A percentile compares a stretch with the other conserved stretches of the same genome.
These are phyloP conservation scores for Drosophila simulans DNA, from an alignment of 1,140 invertebrate genomes.

Conservation along the genomic window DNA sequence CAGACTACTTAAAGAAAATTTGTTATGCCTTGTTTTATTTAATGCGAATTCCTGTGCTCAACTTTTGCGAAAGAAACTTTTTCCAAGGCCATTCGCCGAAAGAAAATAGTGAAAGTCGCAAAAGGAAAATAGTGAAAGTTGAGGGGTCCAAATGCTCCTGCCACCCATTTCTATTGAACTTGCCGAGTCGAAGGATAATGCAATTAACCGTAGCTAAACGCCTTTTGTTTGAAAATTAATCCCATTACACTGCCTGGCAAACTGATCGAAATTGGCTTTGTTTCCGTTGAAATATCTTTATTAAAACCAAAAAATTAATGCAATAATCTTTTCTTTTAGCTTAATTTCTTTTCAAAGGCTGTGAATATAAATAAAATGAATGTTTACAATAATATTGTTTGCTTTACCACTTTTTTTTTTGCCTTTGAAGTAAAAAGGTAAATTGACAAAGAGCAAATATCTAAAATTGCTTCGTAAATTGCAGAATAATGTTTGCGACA, in stretches of 20 bases:
- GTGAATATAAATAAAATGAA: too few relatives aligned
- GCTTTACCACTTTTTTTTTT: too few relatives aligned
- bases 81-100: conserved; percentile 47
- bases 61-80: conserved; percentile 70
- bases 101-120: conserved; percentile 54
- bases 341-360: background rate
- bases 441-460: too few relatives aligned
- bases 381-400: too few relatives aligned
- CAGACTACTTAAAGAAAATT: conserved; percentile 68
- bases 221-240: background rate
- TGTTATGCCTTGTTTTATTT: conserved; percentile 57
- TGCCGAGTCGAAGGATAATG: conserved; percentile 1
- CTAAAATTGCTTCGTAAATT: too few relatives aligned
- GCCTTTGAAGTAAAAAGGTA: too few relatives aligned
- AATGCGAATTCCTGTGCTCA: conserved; percentile 60
- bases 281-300: background rate
- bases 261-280: background rate
- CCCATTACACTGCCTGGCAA: background rate
- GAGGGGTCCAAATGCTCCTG: conserved; percentile 3
- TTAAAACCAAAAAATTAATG: background rate
- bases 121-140: conserved; percentile 46
- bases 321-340: background rate
- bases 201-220: conserved; percentile 17
- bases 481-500: too few relatives aligned
- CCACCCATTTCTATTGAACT: conserved; percentile 25